Evolutionary conservation across 2,888 invertebrate genomes (phyloP), one percentile per base, ranked within the genome.

Genomic region (Spodoptera littoralis): DNA sequence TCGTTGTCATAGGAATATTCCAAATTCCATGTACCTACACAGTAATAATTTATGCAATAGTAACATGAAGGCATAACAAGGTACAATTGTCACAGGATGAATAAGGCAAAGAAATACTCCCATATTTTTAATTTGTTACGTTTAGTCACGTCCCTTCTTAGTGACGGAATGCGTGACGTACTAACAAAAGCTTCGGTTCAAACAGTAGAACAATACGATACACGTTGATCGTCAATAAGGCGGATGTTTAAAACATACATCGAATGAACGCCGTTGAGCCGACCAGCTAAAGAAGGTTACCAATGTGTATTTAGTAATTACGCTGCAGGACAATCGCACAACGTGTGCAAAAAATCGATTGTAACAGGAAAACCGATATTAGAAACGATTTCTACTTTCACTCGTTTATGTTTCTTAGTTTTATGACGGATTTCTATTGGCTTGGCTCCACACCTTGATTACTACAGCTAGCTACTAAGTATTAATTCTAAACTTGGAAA

Each of bases 381-480:
- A 43, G 56, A 59, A 54, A n/a, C 47, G 58, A 61, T 73, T 69
- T 59, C 69, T 74, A 69, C 74, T 69, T 73, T 73, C 60, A 46
- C 57, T 70, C n/a, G 53, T 49, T 51, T 58, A 53, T 50, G 54
- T 62, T 46, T 45, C 44, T 55, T 56, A 9, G 43, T 62, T 61
- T 45, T 70, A 65, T 59, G 59, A 30, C 53, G n/a, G 24, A 54
- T 68, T 67, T 73, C 43, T 65, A 57, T 36, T 55, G 45, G 18
- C 53, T 42, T 22, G 11, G 43, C 36, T n/a, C 30, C 52, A 46
- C 72, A 52, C 48, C 47, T 13, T 36, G 48, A n/a, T 42, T 11
- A 30, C 44, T 41, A 53, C 18, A 52, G 6, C 27, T 4, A 18
- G n/a, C 27, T 44, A 13, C 41, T 41, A 50, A 12, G 2, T 18